Percentiles rank a stretch among this genome's conserved stretches.
Conservation (phyloP, 1,140 invertebrate species). For the Hyles euphorbiae region DNA sequence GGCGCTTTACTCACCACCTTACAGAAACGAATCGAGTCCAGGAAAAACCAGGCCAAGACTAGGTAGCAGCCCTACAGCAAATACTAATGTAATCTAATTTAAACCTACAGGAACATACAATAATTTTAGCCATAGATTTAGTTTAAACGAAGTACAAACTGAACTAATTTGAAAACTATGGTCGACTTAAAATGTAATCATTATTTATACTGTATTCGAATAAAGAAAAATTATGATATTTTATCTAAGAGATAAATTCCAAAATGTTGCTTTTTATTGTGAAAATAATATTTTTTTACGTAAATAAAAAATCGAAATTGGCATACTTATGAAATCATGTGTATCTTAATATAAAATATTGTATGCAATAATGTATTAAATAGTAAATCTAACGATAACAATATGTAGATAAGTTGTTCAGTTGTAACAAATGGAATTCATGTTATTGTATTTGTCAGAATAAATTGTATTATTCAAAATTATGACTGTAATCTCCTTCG, state of each 20-base stretch:
- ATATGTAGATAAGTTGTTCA: not conserved
- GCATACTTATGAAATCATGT: no score
- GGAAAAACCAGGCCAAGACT: conserved; percentile 62
- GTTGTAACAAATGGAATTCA: not conserved
- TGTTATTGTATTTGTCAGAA: not conserved
- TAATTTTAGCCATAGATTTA: conserved; percentile 7
- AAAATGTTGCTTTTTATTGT: no score
- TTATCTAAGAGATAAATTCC: no score
- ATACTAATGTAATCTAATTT: not conserved
- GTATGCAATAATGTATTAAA: no score
- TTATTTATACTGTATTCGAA: no score
- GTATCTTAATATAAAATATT: no score
- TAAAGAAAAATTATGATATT: no score
- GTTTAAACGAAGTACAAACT: conserved; percentile 8
- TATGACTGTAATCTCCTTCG: conserved; percentile 2
- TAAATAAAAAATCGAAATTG: no score
- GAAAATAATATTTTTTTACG: no score
- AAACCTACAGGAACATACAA: not conserved
- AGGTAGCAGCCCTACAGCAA: conserved; percentile 48
- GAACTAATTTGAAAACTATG: conserved; percentile 4
- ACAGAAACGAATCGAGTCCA: conserved; percentile 85
- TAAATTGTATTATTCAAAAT: conserved; percentile 4
- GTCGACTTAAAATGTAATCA: no score
- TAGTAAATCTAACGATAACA: not conserved
- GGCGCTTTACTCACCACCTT: conserved; percentile 87